Evolutionary conservation across 2,797 vertebrate genomes (phyloP).

Genomic region (Bucorvus abyssinicus): DNA sequence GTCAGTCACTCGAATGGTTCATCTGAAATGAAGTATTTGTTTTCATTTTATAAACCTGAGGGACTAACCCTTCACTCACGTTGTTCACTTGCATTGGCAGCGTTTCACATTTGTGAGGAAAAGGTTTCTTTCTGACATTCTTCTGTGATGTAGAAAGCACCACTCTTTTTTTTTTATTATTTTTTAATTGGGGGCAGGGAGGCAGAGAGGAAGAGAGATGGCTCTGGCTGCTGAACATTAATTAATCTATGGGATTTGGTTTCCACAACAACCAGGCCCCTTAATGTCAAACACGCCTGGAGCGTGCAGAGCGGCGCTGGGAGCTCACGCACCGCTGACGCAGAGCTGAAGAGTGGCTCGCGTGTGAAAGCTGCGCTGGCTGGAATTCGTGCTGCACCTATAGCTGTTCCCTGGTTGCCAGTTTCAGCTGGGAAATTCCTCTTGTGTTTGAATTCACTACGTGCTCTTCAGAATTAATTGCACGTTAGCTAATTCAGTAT

Average conservation of each 20-base stretch:
- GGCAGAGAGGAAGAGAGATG: slow-evolving; percentile 1
- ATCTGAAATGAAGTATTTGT: background rate
- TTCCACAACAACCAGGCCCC: slow-evolving; percentile 58
- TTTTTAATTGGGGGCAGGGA: slow-evolving; percentile 17
- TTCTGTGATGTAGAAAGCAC: background rate
- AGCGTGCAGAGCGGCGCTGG: slow-evolving; percentile 17
- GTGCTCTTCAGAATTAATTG: background rate
- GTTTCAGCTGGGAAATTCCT: slow-evolving; percentile 16
- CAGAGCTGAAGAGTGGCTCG: background rate
- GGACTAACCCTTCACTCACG: background rate
- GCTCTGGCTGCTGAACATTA: slow-evolving; percentile 42
- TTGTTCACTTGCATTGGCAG: background rate
- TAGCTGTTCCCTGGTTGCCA: background rate
- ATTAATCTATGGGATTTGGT: slow-evolving; percentile 46
- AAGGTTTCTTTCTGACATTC: background rate
- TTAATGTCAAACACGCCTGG: slow-evolving; percentile 64
- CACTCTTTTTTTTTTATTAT: background rate
- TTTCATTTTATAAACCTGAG: background rate
- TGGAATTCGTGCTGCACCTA: background rate
- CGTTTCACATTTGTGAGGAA: background rate
- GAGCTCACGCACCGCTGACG: background rate
- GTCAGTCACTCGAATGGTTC: background rate
- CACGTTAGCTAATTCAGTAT: background rate
- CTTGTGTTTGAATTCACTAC: background rate
- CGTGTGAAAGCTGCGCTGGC: background rate